Evolutionary conservation across 30 jellyfish, hydroid and myxozoan species (phyloP).

Genomic region (Aurelia sp.): DNA sequence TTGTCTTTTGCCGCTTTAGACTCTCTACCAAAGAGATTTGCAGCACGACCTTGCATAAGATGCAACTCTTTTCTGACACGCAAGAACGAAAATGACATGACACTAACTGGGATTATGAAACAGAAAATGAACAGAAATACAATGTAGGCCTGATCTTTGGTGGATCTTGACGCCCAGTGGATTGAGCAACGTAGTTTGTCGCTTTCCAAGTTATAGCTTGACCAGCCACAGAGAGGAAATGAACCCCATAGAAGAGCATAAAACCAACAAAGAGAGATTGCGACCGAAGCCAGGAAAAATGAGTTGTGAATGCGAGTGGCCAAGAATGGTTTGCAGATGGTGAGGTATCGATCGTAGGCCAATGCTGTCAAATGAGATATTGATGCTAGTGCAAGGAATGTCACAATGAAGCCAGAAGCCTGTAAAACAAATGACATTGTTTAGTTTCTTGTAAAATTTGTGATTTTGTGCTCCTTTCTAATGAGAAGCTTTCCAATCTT

Average conservation of each 20-base stretch:
- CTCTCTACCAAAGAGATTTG: constrained; percentile 57
- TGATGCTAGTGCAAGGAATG: constrained; percentile 68
- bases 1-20: constrained; percentile 48
- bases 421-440: neutral
- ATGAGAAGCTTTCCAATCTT: no score
- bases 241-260: constrained; percentile 69
- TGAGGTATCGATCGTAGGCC: constrained; percentile 67
- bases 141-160: constrained; percentile 49
- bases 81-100: constrained; percentile 60
- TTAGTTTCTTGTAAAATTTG: neutral
- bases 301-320: constrained; percentile 45
- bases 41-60: constrained; percentile 49
- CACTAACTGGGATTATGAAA: constrained; percentile 53
- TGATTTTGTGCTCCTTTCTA: neutral
- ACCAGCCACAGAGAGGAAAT: constrained; percentile 75
- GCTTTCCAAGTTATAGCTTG: constrained; percentile 60
- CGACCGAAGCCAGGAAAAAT: neutral
- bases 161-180: constrained; percentile 56
- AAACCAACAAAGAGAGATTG: constrained; percentile 52
- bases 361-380: constrained; percentile 60
- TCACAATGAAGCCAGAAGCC: constrained; percentile 66
- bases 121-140: constrained; percentile 43
- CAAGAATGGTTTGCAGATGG: constrained; percentile 76
- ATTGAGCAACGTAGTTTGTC: constrained; percentile 73
- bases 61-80: constrained; percentile 25